Evolutionary conservation across 64 coral and sea anemone genomes (phyloP).

Genomic region (Pocillopora verrucosa): DNA sequence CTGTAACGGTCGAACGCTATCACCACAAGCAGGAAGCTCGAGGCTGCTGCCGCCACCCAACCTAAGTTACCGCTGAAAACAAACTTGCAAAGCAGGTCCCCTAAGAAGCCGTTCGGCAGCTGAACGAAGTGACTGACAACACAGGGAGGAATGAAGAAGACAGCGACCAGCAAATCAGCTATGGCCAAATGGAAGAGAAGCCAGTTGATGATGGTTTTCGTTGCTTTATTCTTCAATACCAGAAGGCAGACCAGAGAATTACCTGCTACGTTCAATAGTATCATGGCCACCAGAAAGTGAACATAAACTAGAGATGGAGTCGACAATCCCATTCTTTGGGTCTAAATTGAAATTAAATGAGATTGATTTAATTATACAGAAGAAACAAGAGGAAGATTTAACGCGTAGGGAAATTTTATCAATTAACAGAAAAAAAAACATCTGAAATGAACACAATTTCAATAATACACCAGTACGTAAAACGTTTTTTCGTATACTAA

Average conservation of each 20-base stretch:
- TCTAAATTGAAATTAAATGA: background rate
- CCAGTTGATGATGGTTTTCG: constrained; percentile 51
- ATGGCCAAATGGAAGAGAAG: constrained; percentile 60
- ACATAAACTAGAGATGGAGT: background rate
- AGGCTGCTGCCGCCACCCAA: constrained; percentile 10
- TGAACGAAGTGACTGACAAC: constrained; percentile 7
- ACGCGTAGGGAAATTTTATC: background rate
- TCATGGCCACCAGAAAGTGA: background rate
- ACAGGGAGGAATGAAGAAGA: constrained; percentile 15
- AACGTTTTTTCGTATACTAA: no score
- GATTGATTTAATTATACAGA: background rate
- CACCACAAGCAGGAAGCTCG: constrained; percentile 14
- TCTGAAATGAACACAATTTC: background rate
- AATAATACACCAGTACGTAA: no score
- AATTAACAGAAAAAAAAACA: background rate
- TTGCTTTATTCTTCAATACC: constrained; percentile 13
- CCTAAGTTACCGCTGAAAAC: constrained; percentile 1
- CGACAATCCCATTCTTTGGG: background rate
- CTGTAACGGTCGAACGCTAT: constrained; percentile 48
- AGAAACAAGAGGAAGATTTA: background rate
- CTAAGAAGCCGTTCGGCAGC: constrained; percentile 15
- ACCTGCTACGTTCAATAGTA: constrained; percentile 38
- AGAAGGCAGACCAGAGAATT: constrained; percentile 53
- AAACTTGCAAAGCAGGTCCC: constrained; percentile 35
- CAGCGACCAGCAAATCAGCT: constrained; percentile 36